These are phyloP conservation scores for Poliocrania exsul DNA, from an alignment of 2,797 vertebrate species.

Conservation along the genomic window DNA sequence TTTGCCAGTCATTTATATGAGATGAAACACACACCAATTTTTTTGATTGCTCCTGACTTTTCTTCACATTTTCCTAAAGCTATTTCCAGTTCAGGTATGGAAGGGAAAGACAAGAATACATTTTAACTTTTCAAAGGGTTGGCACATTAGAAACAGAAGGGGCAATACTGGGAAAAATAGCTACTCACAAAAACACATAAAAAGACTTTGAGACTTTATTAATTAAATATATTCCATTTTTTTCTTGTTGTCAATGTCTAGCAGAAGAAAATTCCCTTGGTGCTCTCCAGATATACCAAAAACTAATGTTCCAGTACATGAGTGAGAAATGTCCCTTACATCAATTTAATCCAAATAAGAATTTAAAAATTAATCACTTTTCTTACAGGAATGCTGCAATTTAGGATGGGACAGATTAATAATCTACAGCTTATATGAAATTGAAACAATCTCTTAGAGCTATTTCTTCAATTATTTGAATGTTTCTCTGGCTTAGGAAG, in stretches of 20 bases:
- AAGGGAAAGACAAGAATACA: not conserved
- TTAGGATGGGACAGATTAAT: not conserved
- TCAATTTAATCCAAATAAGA: not conserved
- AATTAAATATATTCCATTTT: not conserved
- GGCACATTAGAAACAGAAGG: not conserved
- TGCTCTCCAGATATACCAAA: not conserved
- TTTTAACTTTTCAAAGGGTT: not conserved
- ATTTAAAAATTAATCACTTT: not conserved
- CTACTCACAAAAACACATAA: not conserved
- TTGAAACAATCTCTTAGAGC: not conserved
- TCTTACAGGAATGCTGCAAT: not conserved
- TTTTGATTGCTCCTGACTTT: not conserved
- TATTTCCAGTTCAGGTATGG: not conserved
- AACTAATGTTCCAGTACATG: not conserved
- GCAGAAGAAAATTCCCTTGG: not conserved
- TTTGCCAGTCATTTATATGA: not conserved
- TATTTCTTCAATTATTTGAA: not conserved
- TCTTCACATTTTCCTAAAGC: not conserved
- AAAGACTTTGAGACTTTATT: not conserved
- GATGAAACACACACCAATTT: rapidly evolving
- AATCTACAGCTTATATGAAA: not conserved
- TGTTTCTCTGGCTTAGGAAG: not conserved
- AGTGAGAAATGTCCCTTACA: not conserved
- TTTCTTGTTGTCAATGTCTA: not conserved
- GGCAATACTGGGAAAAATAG: not conserved